These are phyloP conservation scores for Cryptophagus acutangulus DNA, from an alignment of 2,888 invertebrate species.

Conservation along the genomic window DNA sequence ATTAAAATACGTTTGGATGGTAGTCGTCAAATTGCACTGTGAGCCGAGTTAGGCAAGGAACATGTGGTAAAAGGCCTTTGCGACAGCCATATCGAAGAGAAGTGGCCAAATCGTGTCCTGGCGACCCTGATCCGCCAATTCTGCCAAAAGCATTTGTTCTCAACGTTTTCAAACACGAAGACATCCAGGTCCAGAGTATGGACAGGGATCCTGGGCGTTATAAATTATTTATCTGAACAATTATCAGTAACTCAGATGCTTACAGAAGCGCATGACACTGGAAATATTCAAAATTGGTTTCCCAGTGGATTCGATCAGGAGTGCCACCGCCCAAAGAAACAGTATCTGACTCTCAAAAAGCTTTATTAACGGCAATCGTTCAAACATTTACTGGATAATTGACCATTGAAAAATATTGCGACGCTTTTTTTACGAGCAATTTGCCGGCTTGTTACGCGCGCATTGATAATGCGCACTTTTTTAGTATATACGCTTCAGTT, in stretches of 20 bases:
- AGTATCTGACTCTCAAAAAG: not conserved
- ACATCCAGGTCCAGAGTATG: too few species aligned
- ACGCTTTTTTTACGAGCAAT: not conserved
- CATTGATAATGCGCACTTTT: not conserved
- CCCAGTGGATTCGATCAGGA: not conserved
- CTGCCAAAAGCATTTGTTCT: too few species aligned
- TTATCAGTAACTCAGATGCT: not conserved
- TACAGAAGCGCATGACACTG: not conserved
- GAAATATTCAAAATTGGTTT: not conserved
- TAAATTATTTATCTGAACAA: not conserved
- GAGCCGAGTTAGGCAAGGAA: too few species aligned
- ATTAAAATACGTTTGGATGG: too few species aligned
- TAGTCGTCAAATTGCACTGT: too few species aligned
- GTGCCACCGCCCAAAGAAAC: not conserved
- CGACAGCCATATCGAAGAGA: too few species aligned
- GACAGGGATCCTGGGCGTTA: too few species aligned
- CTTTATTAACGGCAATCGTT: not conserved
- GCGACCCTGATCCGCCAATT: too few species aligned
- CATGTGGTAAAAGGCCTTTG: too few species aligned
- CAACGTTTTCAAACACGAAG: too few species aligned
- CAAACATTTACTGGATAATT: not conserved
- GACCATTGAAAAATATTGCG: constrained; percentile 1
- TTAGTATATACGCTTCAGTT: not conserved
- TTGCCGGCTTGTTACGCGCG: not conserved
- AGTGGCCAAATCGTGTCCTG: too few species aligned